Evolutionary conservation across 2,888 invertebrate genomes (phyloP).

Genomic region (Fragum sueziense): DNA sequence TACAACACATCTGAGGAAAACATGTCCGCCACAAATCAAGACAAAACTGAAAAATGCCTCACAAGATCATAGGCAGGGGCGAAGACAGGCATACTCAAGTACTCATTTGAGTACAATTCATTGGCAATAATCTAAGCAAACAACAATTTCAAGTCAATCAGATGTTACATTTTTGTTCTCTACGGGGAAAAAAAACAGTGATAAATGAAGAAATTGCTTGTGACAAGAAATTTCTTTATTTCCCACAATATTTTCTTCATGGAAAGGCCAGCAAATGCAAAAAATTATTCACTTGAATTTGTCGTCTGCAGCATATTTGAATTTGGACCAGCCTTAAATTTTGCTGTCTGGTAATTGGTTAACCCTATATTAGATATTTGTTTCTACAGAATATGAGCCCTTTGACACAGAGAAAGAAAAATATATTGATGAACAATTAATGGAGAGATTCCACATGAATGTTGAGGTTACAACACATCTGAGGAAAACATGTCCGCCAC

Average conservation of each 20-base stretch:
- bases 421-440: constrained; percentile 40
- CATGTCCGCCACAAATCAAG: constrained; percentile 32
- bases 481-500: constrained; percentile 42
- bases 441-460: constrained; percentile 38
- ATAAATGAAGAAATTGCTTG: background rate
- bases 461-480: constrained; percentile 37
- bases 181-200: background rate
- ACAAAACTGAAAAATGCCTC: constrained; percentile 39
- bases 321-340: background rate
- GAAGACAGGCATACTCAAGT: no score
- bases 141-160: no score
- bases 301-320: no score
- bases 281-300: no score
- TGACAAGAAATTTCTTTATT: background rate
- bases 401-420: constrained; percentile 45
- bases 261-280: background rate
- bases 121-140: no score
- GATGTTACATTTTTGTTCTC: no score
- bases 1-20: constrained; percentile 43
- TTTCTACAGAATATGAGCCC: constrained; percentile 49
- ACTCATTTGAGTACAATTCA: no score
- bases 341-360: background rate
- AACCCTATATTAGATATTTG: background rate
- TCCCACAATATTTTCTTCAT: background rate
- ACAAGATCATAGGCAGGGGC: no score